Base-by-base conservation (phyloP, 2,888 invertebrate genomes). In the Tiphia femorata region DNA sequence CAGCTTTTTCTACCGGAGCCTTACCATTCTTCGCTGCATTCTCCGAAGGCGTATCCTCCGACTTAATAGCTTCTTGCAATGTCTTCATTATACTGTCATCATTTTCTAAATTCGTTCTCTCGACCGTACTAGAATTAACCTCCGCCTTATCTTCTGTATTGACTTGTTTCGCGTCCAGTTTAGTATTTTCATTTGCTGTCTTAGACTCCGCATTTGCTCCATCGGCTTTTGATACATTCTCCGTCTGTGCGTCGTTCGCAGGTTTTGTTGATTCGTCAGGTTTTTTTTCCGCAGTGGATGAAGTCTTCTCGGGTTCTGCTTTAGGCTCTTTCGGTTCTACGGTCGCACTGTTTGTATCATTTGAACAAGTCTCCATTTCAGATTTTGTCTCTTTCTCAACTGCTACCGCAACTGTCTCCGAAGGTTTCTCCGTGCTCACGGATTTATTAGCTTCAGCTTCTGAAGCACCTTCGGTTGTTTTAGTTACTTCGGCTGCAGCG, bases 201-300 rank as follows among this genome's bases (percentile, higher is more conserved):
- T n/a, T n/a, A n/a, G n/a, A n/a, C n/a, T n/a, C n/a, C n/a, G n/a
- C n/a, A n/a, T 53, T 47, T 17, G 58, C 38, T 20, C 64, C 58
- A 23, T 67, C 62, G 1, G 6, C 35, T 33, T 56, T 64, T 12
- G 35, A 12, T 20, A 70, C 58, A 8, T 40, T 46, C n/a, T 67
- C 66, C 30, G 51, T 21, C 40, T 67, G 62, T 16, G 54, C 20
- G 46, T 66, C 60, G 43, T 66, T 61, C 10, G 23, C 33, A 12
- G 20, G 19, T 5, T 51, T 58, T 20, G 47, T 49, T 6, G 47
- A 21, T 27, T 63, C 61, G 23, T 58, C 73, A 62, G 74, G 67
- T 64, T 78, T 75, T 25, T 63, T 65, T 62, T 77, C 76, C 59
- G 48, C 43, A 48, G 30, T 23, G 21, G 27, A 23, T 30, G 54